Conservation (phyloP, 2,113 vertebrate species). For the Notothenia coriiceps region DNA sequence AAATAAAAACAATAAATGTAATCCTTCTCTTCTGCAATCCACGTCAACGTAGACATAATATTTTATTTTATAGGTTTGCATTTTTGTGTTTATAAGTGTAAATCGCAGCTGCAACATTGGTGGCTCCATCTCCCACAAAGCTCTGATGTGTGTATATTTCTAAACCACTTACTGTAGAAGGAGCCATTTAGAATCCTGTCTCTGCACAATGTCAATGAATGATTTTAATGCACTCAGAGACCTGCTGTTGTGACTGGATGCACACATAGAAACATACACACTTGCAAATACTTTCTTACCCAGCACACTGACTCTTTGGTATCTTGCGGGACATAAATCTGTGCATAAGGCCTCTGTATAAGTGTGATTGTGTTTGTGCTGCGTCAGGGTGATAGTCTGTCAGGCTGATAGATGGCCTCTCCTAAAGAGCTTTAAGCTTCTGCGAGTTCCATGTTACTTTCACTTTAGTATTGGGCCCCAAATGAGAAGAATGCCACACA, state of each 20-base stretch:
- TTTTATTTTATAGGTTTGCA: background rate
- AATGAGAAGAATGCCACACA: background rate
- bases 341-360: background rate
- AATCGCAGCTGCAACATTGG: background rate
- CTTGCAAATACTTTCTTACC: background rate
- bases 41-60: background rate
- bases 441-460: slow-evolving; percentile 22
- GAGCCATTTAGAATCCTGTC: slow-evolving; percentile 33
- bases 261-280: background rate
- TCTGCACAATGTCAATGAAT: slow-evolving; percentile 57
- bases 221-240: slow-evolving; percentile 41
- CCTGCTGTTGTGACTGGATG: background rate
- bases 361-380: slow-evolving; percentile 19
- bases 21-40: background rate
- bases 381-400: slow-evolving; percentile 4
- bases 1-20: background rate
- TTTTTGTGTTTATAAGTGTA: background rate
- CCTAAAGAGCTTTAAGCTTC: slow-evolving; percentile 33
- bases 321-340: background rate
- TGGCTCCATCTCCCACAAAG: slow-evolving; percentile 28
- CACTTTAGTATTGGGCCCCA: background rate
- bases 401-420: slow-evolving; percentile 34
- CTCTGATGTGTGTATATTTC: slow-evolving; percentile 8
- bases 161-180: slow-evolving; percentile 46
- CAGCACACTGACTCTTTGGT: background rate